These are phyloP conservation scores for Leptura quadrifasciata DNA, from an alignment of 2,888 invertebrate species.

Conservation along the genomic window DNA sequence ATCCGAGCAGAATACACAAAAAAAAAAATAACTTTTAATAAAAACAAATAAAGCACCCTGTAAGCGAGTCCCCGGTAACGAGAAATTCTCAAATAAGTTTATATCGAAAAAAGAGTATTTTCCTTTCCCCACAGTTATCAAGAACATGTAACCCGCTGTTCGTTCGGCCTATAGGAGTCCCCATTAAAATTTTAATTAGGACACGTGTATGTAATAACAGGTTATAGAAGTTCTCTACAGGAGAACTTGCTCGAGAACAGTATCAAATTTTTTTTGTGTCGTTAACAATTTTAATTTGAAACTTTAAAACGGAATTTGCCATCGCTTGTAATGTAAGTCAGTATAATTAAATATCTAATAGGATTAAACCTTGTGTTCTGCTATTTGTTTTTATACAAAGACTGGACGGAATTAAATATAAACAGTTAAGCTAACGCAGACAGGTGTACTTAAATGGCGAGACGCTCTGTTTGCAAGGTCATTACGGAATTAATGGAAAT, in stretches of 20 bases:
- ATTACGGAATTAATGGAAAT: conserved; percentile 21
- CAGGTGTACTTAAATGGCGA: conserved; percentile 11
- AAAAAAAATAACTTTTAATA: conserved; percentile 34
- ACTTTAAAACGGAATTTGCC: conserved; percentile 25
- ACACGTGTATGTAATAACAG: not conserved
- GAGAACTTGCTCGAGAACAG: conserved; percentile 2
- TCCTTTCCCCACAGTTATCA: not conserved
- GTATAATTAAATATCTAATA: conserved; percentile 36
- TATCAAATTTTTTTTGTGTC: conserved; percentile 8
- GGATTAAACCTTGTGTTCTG: conserved; percentile 26
- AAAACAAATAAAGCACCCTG: conserved; percentile 31
- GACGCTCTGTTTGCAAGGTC: conserved; percentile 18
- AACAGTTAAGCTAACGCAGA: conserved; percentile 19
- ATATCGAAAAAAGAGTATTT: conserved; percentile 9
- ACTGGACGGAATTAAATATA: conserved; percentile 6
- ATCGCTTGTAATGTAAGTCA: conserved; percentile 8
- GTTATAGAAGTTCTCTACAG: conserved; percentile 5
- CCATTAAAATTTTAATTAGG: conserved; percentile 10
- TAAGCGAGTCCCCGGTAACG: conserved; percentile 27
- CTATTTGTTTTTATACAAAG: conserved; percentile 29
- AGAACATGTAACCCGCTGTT: not conserved
- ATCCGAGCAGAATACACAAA: conserved; percentile 10
- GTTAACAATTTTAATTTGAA: conserved; percentile 26
- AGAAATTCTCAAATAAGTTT: conserved; percentile 20
- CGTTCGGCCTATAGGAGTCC: not conserved